A percentile compares a stretch with the other conserved stretches of the same genome.
Evolutionary conservation across 2,888 invertebrate species (phyloP).

Genomic region (Polia nebulosa): DNA sequence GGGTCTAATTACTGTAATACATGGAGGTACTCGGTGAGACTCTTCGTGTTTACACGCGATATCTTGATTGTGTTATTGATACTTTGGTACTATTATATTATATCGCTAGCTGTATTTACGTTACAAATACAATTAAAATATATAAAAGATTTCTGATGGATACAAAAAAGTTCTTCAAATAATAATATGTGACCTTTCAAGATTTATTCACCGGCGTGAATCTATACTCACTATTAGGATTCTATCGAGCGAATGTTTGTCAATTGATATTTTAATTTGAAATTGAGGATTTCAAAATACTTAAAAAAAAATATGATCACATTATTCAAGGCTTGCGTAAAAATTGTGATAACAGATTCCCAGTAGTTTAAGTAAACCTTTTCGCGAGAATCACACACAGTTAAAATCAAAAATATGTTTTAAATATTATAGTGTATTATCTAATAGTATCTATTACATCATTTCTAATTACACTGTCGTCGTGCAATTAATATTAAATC

Average conservation of each 20-base stretch:
- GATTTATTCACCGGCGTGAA: constrained; percentile 35
- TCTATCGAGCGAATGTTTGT: constrained; percentile 23
- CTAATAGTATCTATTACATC: constrained; percentile 55
- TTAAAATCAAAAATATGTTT: constrained; percentile 52
- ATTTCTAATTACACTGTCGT: constrained; percentile 57
- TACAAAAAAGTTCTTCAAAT: constrained; percentile 47
- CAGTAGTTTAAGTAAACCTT: constrained; percentile 17
- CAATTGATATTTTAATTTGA: constrained; percentile 29
- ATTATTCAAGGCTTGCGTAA: constrained; percentile 23
- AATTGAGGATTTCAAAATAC: constrained; percentile 13
- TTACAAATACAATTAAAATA: constrained; percentile 33
- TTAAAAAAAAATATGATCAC: constrained; percentile 2
- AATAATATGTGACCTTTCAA: constrained; percentile 58
- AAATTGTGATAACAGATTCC: constrained; percentile 8
- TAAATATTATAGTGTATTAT: constrained; percentile 57
- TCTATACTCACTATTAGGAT: constrained; percentile 20
- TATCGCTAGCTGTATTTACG: constrained; percentile 25
- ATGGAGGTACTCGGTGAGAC: constrained; percentile 65
- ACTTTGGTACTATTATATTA: constrained; percentile 17
- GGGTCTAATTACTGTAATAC: constrained; percentile 85
- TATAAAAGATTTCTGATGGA: constrained; percentile 23
- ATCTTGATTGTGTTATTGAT: constrained; percentile 66
- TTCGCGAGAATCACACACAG: not conserved
- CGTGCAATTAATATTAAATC: constrained; percentile 57
- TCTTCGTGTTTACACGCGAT: constrained; percentile 77